Conservation (phyloP, 2,797 vertebrate species). For the Selene dorsalis region DNA sequence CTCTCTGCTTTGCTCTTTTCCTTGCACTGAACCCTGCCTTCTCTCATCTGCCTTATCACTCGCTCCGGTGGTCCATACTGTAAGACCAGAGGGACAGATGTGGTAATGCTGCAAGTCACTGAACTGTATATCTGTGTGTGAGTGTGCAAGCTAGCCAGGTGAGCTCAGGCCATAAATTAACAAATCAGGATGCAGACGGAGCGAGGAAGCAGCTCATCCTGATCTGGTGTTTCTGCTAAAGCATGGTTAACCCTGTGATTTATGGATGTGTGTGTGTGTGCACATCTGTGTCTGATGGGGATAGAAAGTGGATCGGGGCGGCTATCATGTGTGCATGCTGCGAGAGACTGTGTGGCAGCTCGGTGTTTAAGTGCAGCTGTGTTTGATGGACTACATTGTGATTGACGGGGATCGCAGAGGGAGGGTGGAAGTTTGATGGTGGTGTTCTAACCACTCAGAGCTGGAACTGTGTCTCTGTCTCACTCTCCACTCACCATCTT, state of each 20-base stretch:
- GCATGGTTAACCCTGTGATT: constrained; percentile 57
- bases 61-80: constrained; percentile 72
- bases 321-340: neutral
- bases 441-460: constrained; percentile 21
- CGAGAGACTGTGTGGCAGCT: constrained; percentile 1
- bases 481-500: constrained; percentile 4
- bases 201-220: constrained; percentile 39
- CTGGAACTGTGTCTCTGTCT: neutral
- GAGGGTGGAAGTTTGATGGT: constrained; percentile 28
- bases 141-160: constrained; percentile 46
- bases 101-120: constrained; percentile 43
- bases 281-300: constrained; percentile 36
- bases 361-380: constrained; percentile 9
- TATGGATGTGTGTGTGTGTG: constrained; percentile 16
- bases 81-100: constrained; percentile 56
- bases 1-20: constrained; percentile 37
- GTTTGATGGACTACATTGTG: constrained; percentile 42
- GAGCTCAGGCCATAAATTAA: constrained; percentile 77
- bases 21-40: constrained; percentile 49
- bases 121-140: constrained; percentile 44
- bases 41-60: constrained; percentile 70
- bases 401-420: constrained; percentile 39
- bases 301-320: constrained; percentile 23
- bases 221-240: constrained; percentile 45
- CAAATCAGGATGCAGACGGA: constrained; percentile 68